These are phyloP conservation scores for Ormyrus thymus DNA, from an alignment of 2,888 invertebrate genomes.

Conservation along the genomic window DNA sequence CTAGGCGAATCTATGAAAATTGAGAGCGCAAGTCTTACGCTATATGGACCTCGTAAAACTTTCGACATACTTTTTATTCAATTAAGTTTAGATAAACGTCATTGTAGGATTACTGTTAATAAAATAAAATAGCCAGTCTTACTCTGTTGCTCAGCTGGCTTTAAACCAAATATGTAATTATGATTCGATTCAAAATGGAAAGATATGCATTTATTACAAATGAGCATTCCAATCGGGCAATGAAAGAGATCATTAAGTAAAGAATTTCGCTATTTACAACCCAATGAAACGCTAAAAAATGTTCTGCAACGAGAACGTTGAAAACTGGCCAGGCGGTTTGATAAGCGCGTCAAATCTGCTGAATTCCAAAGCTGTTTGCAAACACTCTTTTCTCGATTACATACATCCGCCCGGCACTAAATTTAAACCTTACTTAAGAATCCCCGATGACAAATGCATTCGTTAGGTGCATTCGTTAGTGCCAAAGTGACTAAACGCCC, in stretches of 20 bases:
- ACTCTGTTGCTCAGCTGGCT: no score
- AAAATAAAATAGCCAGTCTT: no score
- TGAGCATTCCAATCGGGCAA: no score
- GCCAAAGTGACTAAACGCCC: neutral
- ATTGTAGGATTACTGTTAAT: no score
- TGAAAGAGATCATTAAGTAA: no score
- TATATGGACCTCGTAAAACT: constrained; percentile 20
- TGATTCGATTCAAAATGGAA: no score
- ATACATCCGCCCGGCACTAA: neutral
- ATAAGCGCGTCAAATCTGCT: neutral
- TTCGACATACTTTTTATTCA: neutral
- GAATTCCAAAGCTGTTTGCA: neutral
- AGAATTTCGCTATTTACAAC: no score
- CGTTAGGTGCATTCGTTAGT: neutral
- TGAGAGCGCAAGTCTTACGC: constrained; percentile 46
- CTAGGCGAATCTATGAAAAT: constrained; percentile 59
- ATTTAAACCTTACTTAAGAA: constrained; percentile 16
- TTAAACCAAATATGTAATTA: no score
- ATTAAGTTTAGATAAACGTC: no score
- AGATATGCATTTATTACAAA: no score
- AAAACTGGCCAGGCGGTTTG: neutral
- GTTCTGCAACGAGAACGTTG: no score
- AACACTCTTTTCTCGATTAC: constrained; percentile 6
- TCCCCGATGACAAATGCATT: neutral
- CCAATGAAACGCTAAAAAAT: no score